Evolutionary conservation across 2,113 vertebrate genomes (phyloP), one percentile per base, ranked within the genome.

Genomic region (Eudyptes chrysolophus): DNA sequence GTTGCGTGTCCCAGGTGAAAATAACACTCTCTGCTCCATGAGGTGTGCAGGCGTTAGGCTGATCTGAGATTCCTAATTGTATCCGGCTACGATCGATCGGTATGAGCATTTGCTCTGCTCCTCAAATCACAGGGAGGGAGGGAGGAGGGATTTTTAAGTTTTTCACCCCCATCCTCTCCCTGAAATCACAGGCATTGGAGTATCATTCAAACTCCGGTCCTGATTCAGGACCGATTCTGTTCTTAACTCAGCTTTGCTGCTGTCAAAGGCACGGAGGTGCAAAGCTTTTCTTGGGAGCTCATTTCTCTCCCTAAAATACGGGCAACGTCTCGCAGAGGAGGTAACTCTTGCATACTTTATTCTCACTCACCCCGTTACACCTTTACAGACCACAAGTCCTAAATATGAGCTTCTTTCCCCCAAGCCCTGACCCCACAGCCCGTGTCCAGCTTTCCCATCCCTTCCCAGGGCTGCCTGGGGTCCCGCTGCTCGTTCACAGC

Each of bases 1-100:
- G 26, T 7, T 30, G 22, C 9, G 0, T 0, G 4, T 40, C n/a
- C 74, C 17, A 7, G 49, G 30, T 46, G 84, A 26, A 36, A 40
- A 26, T 2, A 32, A 3, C 10, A 2, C 42, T n/a, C 20, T 21
- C 30, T 40, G 69, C 84, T 34, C 49, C 7, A 0, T 29, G 48
- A 25, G 27, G 11, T 9, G n/a, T 26, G 38, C 17, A 2, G 44
- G 26, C 11, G 0, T 44, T 4, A 12, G 54, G 30, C 68, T 89
- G 54, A 7, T 5, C 75, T 0, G 52, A 52, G 64, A 10, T 58
- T 87, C 66, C 55, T 2, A 1, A 2, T 19, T 9, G 36, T 9
- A 18, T 17, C 48, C 0, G 6, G 58, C 75, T 20, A 0, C 1
- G 2, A 27, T 3, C 0, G 6, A 13, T 29, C 40, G 0, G 19